Evolutionary conservation across 1,140 invertebrate species (phyloP).

Genomic region (Ctenoplectra terminalis): DNA sequence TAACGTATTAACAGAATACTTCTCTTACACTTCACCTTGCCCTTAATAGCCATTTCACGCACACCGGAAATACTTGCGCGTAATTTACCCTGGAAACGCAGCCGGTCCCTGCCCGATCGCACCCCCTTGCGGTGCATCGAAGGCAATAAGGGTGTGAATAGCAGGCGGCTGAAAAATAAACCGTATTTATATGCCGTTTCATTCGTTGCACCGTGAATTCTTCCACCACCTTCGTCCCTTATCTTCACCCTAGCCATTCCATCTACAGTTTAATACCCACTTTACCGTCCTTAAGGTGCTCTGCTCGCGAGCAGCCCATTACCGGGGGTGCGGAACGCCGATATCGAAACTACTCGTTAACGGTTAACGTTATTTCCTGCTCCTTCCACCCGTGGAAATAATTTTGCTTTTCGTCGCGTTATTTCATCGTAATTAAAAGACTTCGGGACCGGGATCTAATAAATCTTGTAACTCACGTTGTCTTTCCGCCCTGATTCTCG

Average conservation of each 20-base stretch:
- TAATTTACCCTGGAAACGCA: neutral
- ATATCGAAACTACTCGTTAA: constrained; percentile 42
- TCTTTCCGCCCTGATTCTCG: constrained; percentile 57
- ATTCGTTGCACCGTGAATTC: constrained; percentile 1
- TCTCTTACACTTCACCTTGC: no score
- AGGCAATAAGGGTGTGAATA: constrained; percentile 26
- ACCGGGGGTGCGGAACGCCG: neutral
- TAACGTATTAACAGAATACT: no score
- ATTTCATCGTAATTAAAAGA: constrained; percentile 38
- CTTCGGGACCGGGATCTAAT: constrained; percentile 45
- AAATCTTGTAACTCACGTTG: constrained; percentile 46
- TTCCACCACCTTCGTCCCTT: neutral
- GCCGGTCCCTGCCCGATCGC: neutral
- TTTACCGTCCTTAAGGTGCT: neutral
- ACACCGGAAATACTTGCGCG: neutral
- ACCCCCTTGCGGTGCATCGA: neutral
- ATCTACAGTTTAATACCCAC: constrained; percentile 41
- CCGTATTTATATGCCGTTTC: constrained; percentile 29
- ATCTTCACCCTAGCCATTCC: constrained; percentile 29
- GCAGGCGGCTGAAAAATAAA: constrained; percentile 19
- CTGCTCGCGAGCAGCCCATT: constrained; percentile 20
- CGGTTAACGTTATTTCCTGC: constrained; percentile 24
- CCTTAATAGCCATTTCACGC: no score
- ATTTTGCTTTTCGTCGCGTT: constrained; percentile 30
- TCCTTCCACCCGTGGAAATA: neutral